Base-by-base conservation (phyloP, 1,140 invertebrate genomes). In the Drosophila sp. region DNA sequence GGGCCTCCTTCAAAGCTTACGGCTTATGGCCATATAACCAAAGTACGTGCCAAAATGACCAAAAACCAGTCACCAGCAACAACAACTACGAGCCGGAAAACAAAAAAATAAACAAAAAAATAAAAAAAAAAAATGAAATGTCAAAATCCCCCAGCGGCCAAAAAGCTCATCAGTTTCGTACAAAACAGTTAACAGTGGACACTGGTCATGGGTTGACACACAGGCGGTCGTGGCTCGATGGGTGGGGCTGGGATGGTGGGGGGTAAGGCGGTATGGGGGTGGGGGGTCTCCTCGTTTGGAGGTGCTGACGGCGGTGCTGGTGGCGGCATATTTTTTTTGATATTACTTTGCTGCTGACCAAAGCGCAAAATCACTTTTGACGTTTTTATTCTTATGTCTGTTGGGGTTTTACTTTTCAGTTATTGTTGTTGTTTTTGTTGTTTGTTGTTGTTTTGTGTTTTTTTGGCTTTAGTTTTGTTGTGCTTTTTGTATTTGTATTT, bases 331-430 rank as follows among this genome's bases (percentile, higher is more conserved):
- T 76, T 79, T 79, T 87, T 86, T 86, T 82, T 86, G 79, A 87
- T 86, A 89, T 83, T 75, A 62, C 60, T 78, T 77, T 70, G 75
- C 74, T 72, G 84, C 68, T 80, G 83, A 89, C 66, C 84, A 79
- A 81, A 79, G 76, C 78, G 71, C 86, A 90, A 89, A 89, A 90
- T 89, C 80, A 80, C 85, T 89, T 89, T 89, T 89, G 85, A 89
- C 84, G 85, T 84, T 90, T 87, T 85, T 89, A 86, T 89, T 89
- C 84, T 81, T 89, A 71, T 80, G 74, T 90, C 80, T 66, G 68
- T 74, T 85, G 55, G 79, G 75, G 64, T 65, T 77, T 76, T 70
- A 77, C 67, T 77, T 77, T 54, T 54, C 17, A 17, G 17, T 17
- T 17, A 17, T 17, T 17, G 17, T 17, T 17, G 17, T 17, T 17